Base-by-base conservation (phyloP, 2,797 vertebrate species). In the Cuculus canorus region DNA sequence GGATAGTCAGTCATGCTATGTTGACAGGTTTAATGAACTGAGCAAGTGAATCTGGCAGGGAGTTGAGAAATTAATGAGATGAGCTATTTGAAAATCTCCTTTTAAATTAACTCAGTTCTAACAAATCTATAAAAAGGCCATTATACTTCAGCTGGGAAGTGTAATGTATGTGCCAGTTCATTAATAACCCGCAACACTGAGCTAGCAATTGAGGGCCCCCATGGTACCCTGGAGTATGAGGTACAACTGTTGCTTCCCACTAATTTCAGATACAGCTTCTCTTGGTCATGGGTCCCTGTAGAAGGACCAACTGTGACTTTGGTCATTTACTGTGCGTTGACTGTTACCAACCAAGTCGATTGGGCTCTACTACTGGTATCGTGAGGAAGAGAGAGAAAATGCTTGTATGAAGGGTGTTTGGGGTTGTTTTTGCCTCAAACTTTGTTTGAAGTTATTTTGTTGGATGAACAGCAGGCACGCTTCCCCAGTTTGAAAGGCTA, bases 141-240 rank as follows among this genome's bases (percentile, higher is more conserved):
- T 85, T 93, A 75, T 7, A 23, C 7, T 61, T 82, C 52, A 61
- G 13, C 22, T 69, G n/a, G n/a, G 39, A 92, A 75, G 28, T 35
- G 33, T 48, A 56, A 76, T 33, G 2, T 70, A 41, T 50, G 27
- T 33, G 22, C 23, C 24, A 53, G 47, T 50, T 90, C 68, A 37
- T 85, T 79, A 79, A 77, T 69, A 76, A 79, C 10, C 18, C 76
- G 27, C 64, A 71, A 73, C 25, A 25, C 23, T 79, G 53, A 68
- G 53, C 16, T 75, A 23, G 37, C 30, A 56, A 4, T 30, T 43
- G 70, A 56, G 54, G 10, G 24, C 6, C 28, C 11, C 21, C 1
- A 2, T 0, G 5, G 53, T 41, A 27, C 33, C 43, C 0, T 0
- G 56, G 24, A 45, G 22, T 33, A 22, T 0, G 1, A 86, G 23